A percentile compares a stretch with the other conserved stretches of the same genome.
Conservation (phyloP, 2,888 invertebrate species). For the Coelopa pilipes region DNA sequence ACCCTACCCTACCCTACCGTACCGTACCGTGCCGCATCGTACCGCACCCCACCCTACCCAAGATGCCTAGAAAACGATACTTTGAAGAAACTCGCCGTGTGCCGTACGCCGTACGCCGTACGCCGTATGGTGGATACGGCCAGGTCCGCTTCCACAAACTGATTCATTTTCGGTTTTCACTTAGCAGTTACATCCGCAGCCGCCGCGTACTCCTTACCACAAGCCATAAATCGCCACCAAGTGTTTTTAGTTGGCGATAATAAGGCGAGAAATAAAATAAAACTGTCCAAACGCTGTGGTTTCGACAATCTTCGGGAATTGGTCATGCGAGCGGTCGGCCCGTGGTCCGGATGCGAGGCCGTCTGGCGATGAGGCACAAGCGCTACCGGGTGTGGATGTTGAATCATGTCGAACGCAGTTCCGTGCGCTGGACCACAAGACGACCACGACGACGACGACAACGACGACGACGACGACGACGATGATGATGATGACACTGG, state of each 20-base stretch:
- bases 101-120: background rate
- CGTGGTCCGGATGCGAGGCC: slow-evolving; percentile 4
- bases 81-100: background rate
- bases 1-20: no score
- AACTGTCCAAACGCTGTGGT: slow-evolving; percentile 29
- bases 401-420: slow-evolving; percentile 12
- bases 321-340: slow-evolving; percentile 19
- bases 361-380: slow-evolving; percentile 10
- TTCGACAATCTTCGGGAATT: slow-evolving; percentile 32
- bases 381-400: slow-evolving; percentile 34
- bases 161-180: slow-evolving; percentile 29
- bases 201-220: slow-evolving; percentile 6
- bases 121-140: background rate
- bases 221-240: slow-evolving; percentile 27
- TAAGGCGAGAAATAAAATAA: slow-evolving; percentile 21
- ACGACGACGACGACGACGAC: background rate
- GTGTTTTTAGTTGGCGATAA: slow-evolving; percentile 27
- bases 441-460: background rate
- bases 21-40: no score
- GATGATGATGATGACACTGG: background rate
- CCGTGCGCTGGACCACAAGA: slow-evolving; percentile 24
- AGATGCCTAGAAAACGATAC: slow-evolving; percentile 13
- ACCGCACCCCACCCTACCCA: background rate
- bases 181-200: slow-evolving; percentile 10
- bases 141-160: slow-evolving; percentile 10